phyloP scores from a whole-genome alignment of 2,888 invertebrate species.

The Aquatica leii region DNA sequence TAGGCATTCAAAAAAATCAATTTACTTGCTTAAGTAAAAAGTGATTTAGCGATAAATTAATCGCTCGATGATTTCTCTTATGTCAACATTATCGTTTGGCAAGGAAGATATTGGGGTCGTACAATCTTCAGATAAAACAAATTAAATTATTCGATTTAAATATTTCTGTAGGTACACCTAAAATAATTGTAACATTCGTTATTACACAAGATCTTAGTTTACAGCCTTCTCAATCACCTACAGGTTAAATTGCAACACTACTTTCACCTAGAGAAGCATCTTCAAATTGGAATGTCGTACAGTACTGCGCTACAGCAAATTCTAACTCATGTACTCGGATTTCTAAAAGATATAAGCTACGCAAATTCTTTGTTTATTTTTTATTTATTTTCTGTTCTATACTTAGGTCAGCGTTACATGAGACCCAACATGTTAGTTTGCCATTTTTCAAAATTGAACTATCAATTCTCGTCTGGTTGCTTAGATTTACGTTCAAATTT shows the following conservation, averaged over 20 bases:
- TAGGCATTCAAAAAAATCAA: constrained; percentile 8
- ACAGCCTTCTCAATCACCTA: constrained; percentile 46
- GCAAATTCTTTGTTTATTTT: not conserved
- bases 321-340: constrained; percentile 15
- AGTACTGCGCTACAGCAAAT: constrained; percentile 31
- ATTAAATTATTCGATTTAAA: constrained; percentile 4
- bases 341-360: constrained; percentile 2
- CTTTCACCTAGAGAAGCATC: constrained; percentile 59
- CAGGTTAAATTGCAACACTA: constrained; percentile 56
- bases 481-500: too few relatives aligned
- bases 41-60: too few relatives aligned
- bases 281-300: constrained; percentile 54
- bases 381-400: too few relatives aligned
- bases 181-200: constrained; percentile 21
- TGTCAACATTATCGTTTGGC: constrained; percentile 13
- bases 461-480: too few relatives aligned
- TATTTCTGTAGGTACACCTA: too few relatives aligned
- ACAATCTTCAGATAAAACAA: too few relatives aligned
- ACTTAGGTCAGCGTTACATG: too few relatives aligned
- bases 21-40: constrained; percentile 23
- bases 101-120: too few relatives aligned
- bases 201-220: constrained; percentile 21
- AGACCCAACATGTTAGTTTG: too few relatives aligned
- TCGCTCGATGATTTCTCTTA: constrained; percentile 23
- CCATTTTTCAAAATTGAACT: too few relatives aligned